Conservation (phyloP, 2,113 vertebrate species). For the Chaenocephalus aceratus region DNA sequence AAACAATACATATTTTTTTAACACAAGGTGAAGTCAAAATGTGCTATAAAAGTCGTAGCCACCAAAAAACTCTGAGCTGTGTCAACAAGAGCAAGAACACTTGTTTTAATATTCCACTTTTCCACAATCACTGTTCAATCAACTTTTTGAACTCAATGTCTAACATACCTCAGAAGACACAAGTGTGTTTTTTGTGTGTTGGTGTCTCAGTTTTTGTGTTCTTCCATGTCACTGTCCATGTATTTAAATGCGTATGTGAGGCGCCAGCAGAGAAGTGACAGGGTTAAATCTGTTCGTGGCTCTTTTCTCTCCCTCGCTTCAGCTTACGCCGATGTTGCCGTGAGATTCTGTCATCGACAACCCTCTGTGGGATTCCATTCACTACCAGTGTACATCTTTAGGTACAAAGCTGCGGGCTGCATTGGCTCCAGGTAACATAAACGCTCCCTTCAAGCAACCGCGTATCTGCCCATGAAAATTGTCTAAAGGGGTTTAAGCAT, state of each 20-base stretch:
- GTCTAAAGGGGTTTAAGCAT: constrained; percentile 99
- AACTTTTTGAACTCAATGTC: no score
- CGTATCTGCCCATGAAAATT: constrained; percentile 97
- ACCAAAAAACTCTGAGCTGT: no score
- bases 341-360: constrained; percentile 93
- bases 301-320: constrained; percentile 11
- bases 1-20: no score
- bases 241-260: constrained; percentile 26
- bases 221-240: constrained; percentile 36
- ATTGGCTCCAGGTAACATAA: constrained; percentile 96
- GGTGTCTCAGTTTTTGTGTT: constrained; percentile 17
- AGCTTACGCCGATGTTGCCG: constrained; percentile 87
- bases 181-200: neutral
- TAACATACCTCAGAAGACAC: no score
- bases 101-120: no score
- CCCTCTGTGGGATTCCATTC: constrained; percentile 96
- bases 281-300: constrained; percentile 67
- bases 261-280: constrained; percentile 51
- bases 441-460: constrained; percentile 90
- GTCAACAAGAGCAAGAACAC: no score
- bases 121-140: no score
- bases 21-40: no score
- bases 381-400: constrained; percentile 91
- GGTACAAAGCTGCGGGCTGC: constrained; percentile 95
- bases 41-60: no score